Evolutionary conservation across 30 jellyfish, hydroid and myxozoan genomes (phyloP).

Genomic region (Cassiopea xamachana): DNA sequence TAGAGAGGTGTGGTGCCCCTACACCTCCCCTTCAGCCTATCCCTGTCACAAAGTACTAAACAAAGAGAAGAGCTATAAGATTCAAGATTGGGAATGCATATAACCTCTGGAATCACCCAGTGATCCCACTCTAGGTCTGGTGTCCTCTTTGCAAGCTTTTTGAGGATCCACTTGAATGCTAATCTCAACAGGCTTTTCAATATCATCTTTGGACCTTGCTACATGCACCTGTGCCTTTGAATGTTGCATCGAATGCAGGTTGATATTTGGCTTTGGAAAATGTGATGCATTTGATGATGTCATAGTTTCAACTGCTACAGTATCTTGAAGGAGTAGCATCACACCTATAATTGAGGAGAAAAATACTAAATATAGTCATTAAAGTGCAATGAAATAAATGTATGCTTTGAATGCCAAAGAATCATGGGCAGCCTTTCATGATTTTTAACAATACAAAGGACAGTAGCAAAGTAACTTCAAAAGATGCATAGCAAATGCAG

Average conservation of each 20-base stretch:
- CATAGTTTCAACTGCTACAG: constrained; percentile 81
- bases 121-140: constrained; percentile 44
- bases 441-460: too few relatives aligned
- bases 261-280: not conserved
- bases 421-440: too few relatives aligned
- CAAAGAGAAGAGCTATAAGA: not conserved
- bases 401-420: too few relatives aligned
- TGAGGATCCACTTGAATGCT: not conserved
- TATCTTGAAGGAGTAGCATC: constrained; percentile 89
- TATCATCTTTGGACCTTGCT: constrained; percentile 11
- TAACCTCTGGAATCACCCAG: constrained; percentile 66
- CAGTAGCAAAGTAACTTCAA: too few relatives aligned
- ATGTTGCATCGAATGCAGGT: not conserved
- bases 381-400: not conserved
- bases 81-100: not conserved
- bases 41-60: not conserved
- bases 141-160: not conserved
- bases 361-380: not conserved
- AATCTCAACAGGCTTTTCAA: not conserved
- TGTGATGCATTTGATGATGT: not conserved
- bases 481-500: too few relatives aligned
- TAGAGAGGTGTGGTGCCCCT: too few relatives aligned
- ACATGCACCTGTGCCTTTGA: constrained; percentile 3
- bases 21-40: too few relatives aligned
- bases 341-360: constrained; percentile 59